Conservation (phyloP, 2,797 vertebrate genomes). For the Numenius phaeopus region DNA sequence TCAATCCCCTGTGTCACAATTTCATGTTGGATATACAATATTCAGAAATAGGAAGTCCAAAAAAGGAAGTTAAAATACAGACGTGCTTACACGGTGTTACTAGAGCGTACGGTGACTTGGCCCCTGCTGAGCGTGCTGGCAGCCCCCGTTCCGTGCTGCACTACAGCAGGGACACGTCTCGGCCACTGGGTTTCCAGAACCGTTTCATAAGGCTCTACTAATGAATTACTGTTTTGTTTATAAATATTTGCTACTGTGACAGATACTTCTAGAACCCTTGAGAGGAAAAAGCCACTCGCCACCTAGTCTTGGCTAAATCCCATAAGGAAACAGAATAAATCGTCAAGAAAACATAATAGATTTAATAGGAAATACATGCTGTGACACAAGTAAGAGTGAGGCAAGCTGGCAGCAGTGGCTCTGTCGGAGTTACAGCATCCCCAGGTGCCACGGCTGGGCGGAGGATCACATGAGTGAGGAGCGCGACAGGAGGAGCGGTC, state of each 20-base stretch:
- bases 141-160: not conserved
- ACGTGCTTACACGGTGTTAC: not conserved
- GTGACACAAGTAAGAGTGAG: not conserved
- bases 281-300: not conserved
- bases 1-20: not conserved
- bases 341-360: not conserved
- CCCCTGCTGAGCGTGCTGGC: not conserved
- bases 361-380: conserved; percentile 19
- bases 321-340: not conserved
- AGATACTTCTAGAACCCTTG: not conserved
- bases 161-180: not conserved
- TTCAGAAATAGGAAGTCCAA: not conserved
- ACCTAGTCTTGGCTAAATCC: not conserved
- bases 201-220: not conserved
- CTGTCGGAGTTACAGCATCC: conserved; percentile 10
- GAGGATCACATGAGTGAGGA: not conserved
- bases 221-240: not conserved
- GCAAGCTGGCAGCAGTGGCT: not conserved
- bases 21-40: not conserved
- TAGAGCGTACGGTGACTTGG: not conserved
- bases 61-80: not conserved
- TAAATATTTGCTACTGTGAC: not conserved
- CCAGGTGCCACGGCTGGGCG: conserved; percentile 8
- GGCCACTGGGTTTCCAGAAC: not conserved
- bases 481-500: not conserved